Evolutionary conservation across 2,888 invertebrate genomes (phyloP).

Genomic region (Eumerus sabulonum): DNA sequence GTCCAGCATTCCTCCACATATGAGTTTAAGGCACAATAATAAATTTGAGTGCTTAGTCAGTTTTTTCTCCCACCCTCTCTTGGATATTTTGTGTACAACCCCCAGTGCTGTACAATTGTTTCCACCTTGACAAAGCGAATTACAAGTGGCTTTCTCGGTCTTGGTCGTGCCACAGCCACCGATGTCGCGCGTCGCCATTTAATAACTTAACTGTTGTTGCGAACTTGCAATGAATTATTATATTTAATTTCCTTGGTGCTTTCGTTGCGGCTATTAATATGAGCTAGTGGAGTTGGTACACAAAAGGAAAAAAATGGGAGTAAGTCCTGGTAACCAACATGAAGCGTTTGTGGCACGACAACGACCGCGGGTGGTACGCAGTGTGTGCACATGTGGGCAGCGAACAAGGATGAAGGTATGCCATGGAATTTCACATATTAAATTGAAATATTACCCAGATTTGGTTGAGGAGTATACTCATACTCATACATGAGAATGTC

Average conservation of each 20-base stretch:
- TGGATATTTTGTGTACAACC: not conserved
- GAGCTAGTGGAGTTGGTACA: constrained; percentile 56
- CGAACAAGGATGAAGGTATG: constrained; percentile 35
- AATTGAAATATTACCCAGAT: constrained; percentile 52
- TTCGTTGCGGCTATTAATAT: constrained; percentile 67
- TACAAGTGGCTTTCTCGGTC: constrained; percentile 65
- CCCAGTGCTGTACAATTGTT: constrained; percentile 46
- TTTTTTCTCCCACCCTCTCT: constrained; percentile 5
- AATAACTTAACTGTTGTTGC: constrained; percentile 65
- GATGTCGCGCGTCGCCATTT: constrained; percentile 51
- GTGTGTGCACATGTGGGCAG: constrained; percentile 21
- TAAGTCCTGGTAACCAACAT: constrained; percentile 35
- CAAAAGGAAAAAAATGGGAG: constrained; percentile 19
- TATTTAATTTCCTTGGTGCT: constrained; percentile 69
- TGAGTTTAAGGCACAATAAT: constrained; percentile 46
- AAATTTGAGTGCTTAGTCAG: constrained; percentile 59
- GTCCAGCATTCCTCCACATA: constrained; percentile 24
- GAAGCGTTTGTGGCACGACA: constrained; percentile 32
- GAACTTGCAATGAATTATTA: constrained; percentile 69
- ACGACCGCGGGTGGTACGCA: constrained; percentile 16
- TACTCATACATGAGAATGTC: not conserved
- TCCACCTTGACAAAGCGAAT: constrained; percentile 63
- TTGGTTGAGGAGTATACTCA: constrained; percentile 5
- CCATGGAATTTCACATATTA: constrained; percentile 63
- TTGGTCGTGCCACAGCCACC: constrained; percentile 42